These are phyloP conservation scores for Drosophila paracracens DNA, from an alignment of 2,888 invertebrate genomes.

Conservation along the genomic window DNA sequence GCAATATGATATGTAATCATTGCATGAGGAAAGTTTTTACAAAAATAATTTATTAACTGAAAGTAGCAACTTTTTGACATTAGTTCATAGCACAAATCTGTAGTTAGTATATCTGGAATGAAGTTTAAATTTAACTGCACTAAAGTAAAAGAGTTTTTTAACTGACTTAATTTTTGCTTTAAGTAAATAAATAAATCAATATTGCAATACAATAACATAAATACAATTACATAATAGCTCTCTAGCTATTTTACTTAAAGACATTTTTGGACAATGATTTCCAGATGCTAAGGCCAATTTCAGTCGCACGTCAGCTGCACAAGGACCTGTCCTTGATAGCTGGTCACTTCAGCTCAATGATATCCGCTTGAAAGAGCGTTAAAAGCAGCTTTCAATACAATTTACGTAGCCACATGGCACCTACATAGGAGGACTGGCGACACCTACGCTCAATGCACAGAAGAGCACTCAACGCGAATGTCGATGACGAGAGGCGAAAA, in stretches of 20 bases:
- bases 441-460: constrained; percentile 51
- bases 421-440: constrained; percentile 37
- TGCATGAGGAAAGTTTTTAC: background rate
- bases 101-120: background rate
- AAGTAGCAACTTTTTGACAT: background rate
- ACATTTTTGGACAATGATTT: constrained; percentile 17
- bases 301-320: constrained; percentile 20
- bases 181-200: background rate
- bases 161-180: no score
- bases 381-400: constrained; percentile 75
- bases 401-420: constrained; percentile 60
- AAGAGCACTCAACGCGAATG: constrained; percentile 55
- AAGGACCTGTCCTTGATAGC: constrained; percentile 28
- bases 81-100: no score
- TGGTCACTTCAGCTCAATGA: constrained; percentile 30
- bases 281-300: constrained; percentile 42
- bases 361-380: constrained; percentile 49
- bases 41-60: background rate
- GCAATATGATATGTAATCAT: background rate
- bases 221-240: background rate
- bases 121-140: background rate
- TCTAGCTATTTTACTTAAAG: background rate
- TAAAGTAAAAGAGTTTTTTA: background rate
- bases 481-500: constrained; percentile 35
- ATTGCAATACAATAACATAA: background rate